Conservation (phyloP, 2,888 invertebrate species). For the Eremobia ochroleuca region DNA sequence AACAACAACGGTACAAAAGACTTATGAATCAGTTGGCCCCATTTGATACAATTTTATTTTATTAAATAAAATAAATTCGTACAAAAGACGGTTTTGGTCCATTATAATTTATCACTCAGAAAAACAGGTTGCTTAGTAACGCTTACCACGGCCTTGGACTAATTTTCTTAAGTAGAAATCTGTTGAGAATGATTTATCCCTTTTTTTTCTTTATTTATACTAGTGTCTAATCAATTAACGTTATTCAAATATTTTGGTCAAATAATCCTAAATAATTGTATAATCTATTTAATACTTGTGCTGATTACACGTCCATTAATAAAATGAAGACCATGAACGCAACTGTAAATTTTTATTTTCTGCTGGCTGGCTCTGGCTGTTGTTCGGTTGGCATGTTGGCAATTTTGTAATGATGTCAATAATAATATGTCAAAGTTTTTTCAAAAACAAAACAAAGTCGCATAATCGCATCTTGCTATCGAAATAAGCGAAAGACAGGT, state of each 20-base stretch:
- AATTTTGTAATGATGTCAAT: slow-evolving; percentile 28
- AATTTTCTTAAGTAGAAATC: neutral
- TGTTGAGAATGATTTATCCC: neutral
- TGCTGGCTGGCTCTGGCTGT: neutral
- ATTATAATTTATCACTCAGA: slow-evolving; percentile 73
- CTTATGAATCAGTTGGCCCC: slow-evolving; percentile 80
- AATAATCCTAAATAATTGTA: neutral
- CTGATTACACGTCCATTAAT: neutral
- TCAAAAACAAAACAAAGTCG: slow-evolving; percentile 62
- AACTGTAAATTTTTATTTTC: slow-evolving; percentile 7
- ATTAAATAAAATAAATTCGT: slow-evolving; percentile 83
- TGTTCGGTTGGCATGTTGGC: slow-evolving; percentile 58
- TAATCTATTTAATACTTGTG: neutral
- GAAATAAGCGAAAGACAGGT: slow-evolving; percentile 19
- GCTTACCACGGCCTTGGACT: slow-evolving; percentile 38
- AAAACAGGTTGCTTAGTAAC: slow-evolving; percentile 81
- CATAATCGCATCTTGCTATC: slow-evolving; percentile 41
- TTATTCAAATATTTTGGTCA: neutral
- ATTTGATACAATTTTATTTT: slow-evolving; percentile 73
- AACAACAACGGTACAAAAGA: slow-evolving; percentile 71
- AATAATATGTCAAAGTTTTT: slow-evolving; percentile 15
- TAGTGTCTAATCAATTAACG: neutral
- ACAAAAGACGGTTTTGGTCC: slow-evolving; percentile 85
- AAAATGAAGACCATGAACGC: slow-evolving; percentile 45
- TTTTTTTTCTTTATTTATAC: neutral